These are phyloP conservation scores for Nyctibius bracteatus DNA, from an alignment of 2,113 vertebrate genomes.

Conservation along the genomic window DNA sequence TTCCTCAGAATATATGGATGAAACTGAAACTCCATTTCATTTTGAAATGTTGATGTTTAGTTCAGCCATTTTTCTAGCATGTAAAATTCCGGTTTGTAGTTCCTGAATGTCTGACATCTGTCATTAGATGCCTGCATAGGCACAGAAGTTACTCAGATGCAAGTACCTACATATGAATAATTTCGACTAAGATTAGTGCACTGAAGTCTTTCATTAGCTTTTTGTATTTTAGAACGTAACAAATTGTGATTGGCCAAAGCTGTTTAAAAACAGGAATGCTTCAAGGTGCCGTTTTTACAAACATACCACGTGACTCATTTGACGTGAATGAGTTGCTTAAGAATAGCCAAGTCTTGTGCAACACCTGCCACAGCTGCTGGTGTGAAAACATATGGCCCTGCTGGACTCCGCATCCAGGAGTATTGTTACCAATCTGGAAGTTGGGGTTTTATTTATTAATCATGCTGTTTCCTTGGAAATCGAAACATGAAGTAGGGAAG, in stretches of 20 bases:
- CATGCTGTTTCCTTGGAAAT: neutral
- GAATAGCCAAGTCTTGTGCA: neutral
- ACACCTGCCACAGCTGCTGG: no score
- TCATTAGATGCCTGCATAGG: neutral
- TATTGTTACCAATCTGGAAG: neutral
- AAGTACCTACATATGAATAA: neutral
- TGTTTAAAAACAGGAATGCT: fast-evolving
- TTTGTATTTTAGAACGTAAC: neutral
- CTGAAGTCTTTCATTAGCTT: neutral
- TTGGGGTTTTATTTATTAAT: neutral
- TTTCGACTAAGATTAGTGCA: neutral
- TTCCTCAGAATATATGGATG: neutral
- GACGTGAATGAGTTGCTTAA: neutral
- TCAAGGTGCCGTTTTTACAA: neutral
- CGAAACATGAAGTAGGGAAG: neutral
- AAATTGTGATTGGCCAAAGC: neutral
- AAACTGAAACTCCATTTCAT: neutral
- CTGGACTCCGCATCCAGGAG: neutral
- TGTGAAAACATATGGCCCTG: fast-evolving
- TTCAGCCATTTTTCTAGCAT: neutral
- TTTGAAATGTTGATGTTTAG: neutral
- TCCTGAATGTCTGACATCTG: neutral
- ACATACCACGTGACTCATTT: neutral
- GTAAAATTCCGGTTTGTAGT: neutral
- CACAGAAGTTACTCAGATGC: neutral